Conservation (phyloP, 2,113 vertebrate species). For the Delphinus delphis region DNA sequence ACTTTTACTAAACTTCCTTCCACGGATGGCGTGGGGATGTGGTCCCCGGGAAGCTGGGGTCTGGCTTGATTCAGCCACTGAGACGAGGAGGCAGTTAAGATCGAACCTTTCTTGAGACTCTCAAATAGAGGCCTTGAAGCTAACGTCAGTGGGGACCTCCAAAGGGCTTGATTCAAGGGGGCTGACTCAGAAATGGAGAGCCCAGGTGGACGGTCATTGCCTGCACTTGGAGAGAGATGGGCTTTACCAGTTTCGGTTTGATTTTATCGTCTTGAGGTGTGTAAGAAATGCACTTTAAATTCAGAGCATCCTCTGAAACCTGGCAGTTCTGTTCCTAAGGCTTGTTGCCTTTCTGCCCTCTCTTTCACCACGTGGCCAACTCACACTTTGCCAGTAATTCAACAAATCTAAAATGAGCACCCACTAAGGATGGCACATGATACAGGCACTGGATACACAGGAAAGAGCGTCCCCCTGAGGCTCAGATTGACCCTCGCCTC, state of each 20-base stretch:
- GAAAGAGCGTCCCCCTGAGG: background rate
- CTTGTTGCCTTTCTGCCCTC: background rate
- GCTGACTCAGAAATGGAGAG: background rate
- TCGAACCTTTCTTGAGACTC: background rate
- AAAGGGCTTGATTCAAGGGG: background rate
- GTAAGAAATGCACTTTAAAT: background rate
- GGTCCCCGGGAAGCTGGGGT: background rate
- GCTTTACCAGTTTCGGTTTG: background rate
- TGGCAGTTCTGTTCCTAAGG: background rate
- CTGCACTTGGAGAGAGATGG: no score
- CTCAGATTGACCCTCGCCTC: rapidly evolving
- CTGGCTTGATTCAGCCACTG: background rate
- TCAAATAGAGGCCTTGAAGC: rapidly evolving
- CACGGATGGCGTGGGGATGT: rapidly evolving
- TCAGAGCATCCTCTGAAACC: background rate
- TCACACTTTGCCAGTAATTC: background rate
- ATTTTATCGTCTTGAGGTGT: background rate
- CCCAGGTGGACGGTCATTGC: rapidly evolving
- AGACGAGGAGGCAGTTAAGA: background rate
- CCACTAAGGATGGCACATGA: background rate
- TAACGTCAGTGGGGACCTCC: background rate
- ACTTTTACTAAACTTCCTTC: slow-evolving; percentile 83
- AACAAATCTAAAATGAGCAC: background rate
- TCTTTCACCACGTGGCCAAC: background rate
- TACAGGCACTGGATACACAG: background rate